A percentile compares a stretch with the other conserved stretches of the same genome.
Conservation (phyloP, 2,797 vertebrate species). For the Typhlichthys subterraneus region DNA sequence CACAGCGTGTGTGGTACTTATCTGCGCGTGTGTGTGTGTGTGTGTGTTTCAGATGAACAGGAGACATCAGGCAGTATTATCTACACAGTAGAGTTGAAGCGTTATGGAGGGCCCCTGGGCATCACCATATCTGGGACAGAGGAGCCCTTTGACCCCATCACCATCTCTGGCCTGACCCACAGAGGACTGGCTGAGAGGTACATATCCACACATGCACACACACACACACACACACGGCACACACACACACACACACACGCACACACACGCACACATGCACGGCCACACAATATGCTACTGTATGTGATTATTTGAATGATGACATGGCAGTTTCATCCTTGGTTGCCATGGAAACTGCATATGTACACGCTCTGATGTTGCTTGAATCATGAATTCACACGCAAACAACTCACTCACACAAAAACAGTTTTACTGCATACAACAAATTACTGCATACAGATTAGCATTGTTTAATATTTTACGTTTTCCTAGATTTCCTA, state of each 20-base stretch:
- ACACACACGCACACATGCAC: slow-evolving; percentile 4
- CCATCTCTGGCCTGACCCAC: slow-evolving; percentile 94
- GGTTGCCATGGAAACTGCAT: too few species aligned
- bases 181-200: slow-evolving; percentile 95
- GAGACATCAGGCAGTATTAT: slow-evolving; percentile 95
- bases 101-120: slow-evolving; percentile 93
- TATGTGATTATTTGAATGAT: too few species aligned
- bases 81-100: slow-evolving; percentile 95
- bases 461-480: too few species aligned
- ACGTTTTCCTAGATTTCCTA: too few species aligned
- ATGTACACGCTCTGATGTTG: too few species aligned
- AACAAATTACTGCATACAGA: too few species aligned
- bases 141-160: slow-evolving; percentile 96
- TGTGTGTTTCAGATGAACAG: slow-evolving; percentile 85
- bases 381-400: too few species aligned
- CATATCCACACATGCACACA: slow-evolving; percentile 12
- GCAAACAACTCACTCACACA: too few species aligned
- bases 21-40: slow-evolving; percentile 6
- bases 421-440: too few species aligned
- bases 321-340: too few species aligned
- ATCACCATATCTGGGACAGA: slow-evolving; percentile 98
- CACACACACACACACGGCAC: too few species aligned
- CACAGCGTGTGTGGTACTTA: background rate
- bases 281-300: too few species aligned
- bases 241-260: background rate